A percentile compares a stretch with the other conserved stretches of the same genome.
These are phyloP conservation scores for Lasius fuliginosus DNA, from an alignment of 2,888 invertebrate genomes.

Conservation along the genomic window DNA sequence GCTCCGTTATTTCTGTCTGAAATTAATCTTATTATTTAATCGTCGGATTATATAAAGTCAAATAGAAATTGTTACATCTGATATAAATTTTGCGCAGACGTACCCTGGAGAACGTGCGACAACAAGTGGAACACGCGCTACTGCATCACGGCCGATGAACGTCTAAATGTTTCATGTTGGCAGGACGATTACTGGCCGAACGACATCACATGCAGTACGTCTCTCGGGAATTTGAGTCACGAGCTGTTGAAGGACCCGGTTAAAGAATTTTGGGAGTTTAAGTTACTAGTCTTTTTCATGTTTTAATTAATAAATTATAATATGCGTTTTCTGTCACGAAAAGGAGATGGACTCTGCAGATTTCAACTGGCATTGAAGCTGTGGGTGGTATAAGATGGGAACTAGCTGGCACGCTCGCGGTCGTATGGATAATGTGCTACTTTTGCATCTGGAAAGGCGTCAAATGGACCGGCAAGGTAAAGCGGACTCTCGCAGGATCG, in stretches of 20 bases:
- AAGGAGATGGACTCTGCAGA: conserved; percentile 97
- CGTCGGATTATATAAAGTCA: neutral
- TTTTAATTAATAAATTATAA: neutral
- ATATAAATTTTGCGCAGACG: conserved; percentile 87
- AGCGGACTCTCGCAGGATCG: neutral
- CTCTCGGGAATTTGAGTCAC: conserved; percentile 90
- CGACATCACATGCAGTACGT: conserved; percentile 88
- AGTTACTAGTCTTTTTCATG: conserved; percentile 85
- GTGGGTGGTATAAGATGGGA: conserved; percentile 97
- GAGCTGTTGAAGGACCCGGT: conserved; percentile 94
- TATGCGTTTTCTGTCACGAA: conserved; percentile 34
- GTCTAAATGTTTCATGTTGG: conserved; percentile 92
- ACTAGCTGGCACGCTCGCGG: conserved; percentile 95
- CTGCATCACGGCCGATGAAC: conserved; percentile 96
- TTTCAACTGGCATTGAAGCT: conserved; percentile 96
- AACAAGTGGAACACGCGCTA: conserved; percentile 97
- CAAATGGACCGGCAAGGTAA: conserved; percentile 98
- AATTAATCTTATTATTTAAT: neutral
- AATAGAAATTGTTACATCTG: neutral
- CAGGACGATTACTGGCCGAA: conserved; percentile 85
- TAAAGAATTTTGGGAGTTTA: conserved; percentile 99
- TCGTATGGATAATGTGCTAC: conserved; percentile 98
- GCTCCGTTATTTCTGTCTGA: neutral
- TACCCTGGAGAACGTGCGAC: conserved; percentile 97
- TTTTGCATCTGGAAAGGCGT: conserved; percentile 99